Percentiles rank a stretch among this genome's conserved stretches.
Conservation (phyloP, 1,140 invertebrate genomes). For the Contarinia nasturtii region DNA sequence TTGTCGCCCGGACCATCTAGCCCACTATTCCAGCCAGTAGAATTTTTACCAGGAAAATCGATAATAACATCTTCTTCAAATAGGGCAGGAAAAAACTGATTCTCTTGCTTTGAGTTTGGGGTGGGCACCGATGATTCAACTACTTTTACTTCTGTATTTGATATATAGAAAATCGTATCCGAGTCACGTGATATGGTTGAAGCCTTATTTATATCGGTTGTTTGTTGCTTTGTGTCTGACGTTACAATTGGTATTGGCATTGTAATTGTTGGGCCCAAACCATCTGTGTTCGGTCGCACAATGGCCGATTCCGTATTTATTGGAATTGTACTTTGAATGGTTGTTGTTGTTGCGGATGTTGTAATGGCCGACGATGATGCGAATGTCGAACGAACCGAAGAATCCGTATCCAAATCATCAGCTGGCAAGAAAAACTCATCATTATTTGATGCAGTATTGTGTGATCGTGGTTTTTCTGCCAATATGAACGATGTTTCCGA, state of each 20-base stretch:
- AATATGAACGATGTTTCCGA: background rate
- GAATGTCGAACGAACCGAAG: too few species aligned
- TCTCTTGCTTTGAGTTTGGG: slow-evolving; percentile 10
- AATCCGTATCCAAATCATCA: background rate
- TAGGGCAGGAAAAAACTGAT: slow-evolving; percentile 21
- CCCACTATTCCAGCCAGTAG: background rate
- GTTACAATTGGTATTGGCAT: slow-evolving; percentile 8
- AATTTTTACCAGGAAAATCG: slow-evolving; percentile 6
- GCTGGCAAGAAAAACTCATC: slow-evolving; percentile 19
- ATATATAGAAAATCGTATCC: slow-evolving; percentile 23
- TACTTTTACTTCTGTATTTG: slow-evolving; percentile 24
- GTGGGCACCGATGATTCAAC: slow-evolving; percentile 20
- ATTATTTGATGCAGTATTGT: slow-evolving; percentile 7
- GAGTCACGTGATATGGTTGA: slow-evolving; percentile 17
- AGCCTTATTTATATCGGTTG: slow-evolving; percentile 7
- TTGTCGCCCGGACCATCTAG: slow-evolving; percentile 2
- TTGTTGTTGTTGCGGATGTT: slow-evolving; percentile 1
- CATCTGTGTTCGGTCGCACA: slow-evolving; percentile 1
- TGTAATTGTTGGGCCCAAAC: background rate
- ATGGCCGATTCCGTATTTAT: too few species aligned
- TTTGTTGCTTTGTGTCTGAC: slow-evolving; percentile 1
- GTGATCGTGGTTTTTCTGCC: background rate
- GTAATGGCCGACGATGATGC: slow-evolving; percentile 1
- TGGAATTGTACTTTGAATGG: too few species aligned
- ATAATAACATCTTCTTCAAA: slow-evolving; percentile 11